A percentile compares a stretch with the other conserved stretches of the same genome.
Evolutionary conservation across 2,113 vertebrate genomes (phyloP).

Genomic region (Mus pahari): DNA sequence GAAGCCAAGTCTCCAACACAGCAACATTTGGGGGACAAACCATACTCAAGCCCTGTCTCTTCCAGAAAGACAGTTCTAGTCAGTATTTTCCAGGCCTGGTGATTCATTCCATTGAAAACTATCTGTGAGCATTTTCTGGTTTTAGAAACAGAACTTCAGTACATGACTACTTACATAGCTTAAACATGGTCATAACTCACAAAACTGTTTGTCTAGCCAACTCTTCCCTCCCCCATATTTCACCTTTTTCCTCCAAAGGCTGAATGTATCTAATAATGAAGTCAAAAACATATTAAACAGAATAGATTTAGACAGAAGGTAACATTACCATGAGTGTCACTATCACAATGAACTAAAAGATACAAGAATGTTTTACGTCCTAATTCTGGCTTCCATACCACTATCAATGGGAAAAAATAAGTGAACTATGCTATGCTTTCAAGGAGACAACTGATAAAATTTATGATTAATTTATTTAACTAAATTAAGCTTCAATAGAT

Average conservation of each 20-base stretch:
- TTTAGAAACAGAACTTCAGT: neutral
- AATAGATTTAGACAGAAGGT: slow-evolving; percentile 19
- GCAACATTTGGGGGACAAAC: neutral
- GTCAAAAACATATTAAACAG: neutral
- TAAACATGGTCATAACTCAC: neutral
- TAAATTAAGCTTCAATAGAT: slow-evolving; percentile 48
- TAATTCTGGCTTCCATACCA: neutral
- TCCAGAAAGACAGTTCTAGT: neutral
- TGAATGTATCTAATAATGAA: slow-evolving; percentile 58
- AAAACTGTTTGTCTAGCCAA: neutral
- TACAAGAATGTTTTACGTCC: neutral
- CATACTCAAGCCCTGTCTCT: neutral
- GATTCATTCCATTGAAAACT: neutral
- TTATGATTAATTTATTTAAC: slow-evolving; percentile 46
- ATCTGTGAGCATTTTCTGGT: neutral
- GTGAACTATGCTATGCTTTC: neutral
- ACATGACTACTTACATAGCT: neutral
- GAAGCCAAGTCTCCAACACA: neutral
- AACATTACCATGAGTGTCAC: slow-evolving; percentile 8
- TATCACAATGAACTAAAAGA: neutral
- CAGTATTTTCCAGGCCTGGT: neutral
- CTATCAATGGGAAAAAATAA: slow-evolving; percentile 31
- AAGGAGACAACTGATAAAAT: slow-evolving; percentile 27
- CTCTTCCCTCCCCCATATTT: slow-evolving; percentile 1
- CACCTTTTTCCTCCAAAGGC: slow-evolving; percentile 10